Evolutionary conservation across 2,113 vertebrate species (phyloP).

Genomic region (Embiotoca jacksoni): DNA sequence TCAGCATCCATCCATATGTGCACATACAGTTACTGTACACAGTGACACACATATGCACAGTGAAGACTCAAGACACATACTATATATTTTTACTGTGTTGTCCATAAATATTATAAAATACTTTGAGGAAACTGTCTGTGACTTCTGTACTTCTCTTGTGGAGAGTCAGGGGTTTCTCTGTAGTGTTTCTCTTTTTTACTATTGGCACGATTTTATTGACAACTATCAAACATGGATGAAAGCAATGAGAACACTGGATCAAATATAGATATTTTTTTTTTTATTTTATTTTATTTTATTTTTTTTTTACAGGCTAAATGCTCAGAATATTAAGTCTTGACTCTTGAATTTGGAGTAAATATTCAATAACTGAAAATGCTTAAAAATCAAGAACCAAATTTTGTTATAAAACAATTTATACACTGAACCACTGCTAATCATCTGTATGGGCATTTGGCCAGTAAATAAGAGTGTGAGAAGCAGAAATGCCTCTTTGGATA

Average conservation of each 20-base stretch:
- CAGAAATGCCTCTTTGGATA: slow-evolving; percentile 11
- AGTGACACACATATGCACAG: neutral
- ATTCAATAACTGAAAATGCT: neutral
- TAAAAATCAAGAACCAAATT: slow-evolving; percentile 2
- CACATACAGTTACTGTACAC: slow-evolving; percentile 23
- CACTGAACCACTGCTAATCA: neutral
- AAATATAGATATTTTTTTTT: neutral
- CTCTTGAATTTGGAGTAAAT: neutral
- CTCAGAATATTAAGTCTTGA: neutral
- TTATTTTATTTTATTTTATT: slow-evolving; percentile 9
- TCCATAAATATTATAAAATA: neutral
- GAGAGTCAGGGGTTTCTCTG: slow-evolving; percentile 21
- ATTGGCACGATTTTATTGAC: neutral
- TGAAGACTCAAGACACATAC: neutral
- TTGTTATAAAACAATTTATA: neutral
- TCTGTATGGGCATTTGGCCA: neutral
- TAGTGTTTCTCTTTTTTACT: neutral
- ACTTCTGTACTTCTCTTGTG: neutral
- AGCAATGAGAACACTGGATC: neutral
- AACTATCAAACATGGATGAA: slow-evolving; percentile 2
- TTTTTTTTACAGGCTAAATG: neutral
- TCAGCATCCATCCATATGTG: slow-evolving; percentile 58
- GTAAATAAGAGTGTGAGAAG: slow-evolving; percentile 2
- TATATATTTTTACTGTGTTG: neutral
- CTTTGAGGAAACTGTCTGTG: neutral